These are phyloP conservation scores for Halcyon leucocephala DNA, from an alignment of 2,797 vertebrate genomes.

Conservation along the genomic window DNA sequence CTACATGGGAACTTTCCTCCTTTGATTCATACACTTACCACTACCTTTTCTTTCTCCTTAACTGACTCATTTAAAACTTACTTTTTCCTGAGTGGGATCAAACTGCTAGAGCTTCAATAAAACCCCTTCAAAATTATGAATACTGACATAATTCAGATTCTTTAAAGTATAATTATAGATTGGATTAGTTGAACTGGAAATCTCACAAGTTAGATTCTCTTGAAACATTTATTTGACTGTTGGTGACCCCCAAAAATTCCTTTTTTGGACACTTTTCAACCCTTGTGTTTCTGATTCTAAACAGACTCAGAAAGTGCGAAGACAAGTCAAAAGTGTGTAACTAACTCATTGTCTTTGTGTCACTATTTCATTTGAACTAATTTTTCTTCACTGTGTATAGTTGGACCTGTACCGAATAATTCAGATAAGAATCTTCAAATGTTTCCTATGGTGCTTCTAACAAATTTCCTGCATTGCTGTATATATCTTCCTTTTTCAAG, in stretches of 20 bases:
- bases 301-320: neutral
- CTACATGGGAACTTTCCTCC: neutral
- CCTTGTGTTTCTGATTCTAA: neutral
- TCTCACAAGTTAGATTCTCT: neutral
- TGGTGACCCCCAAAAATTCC: neutral
- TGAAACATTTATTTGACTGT: neutral
- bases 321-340: neutral
- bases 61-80: neutral
- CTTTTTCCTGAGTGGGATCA: neutral
- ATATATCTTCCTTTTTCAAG: neutral
- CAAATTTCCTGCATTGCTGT: neutral
- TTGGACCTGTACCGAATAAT: neutral
- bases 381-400: neutral
- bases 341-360: neutral
- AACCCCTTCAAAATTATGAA: neutral
- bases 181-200: neutral
- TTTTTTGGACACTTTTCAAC: neutral
- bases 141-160: neutral
- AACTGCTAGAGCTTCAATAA: neutral
- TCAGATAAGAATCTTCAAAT: neutral
- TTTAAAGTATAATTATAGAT: neutral
- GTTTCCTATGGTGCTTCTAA: neutral
- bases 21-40: rapidly evolving
- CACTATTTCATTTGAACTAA: neutral
- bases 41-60: neutral